Evolutionary conservation across 1,140 invertebrate species (phyloP).

Genomic region (Harpegnathos saltator): DNA sequence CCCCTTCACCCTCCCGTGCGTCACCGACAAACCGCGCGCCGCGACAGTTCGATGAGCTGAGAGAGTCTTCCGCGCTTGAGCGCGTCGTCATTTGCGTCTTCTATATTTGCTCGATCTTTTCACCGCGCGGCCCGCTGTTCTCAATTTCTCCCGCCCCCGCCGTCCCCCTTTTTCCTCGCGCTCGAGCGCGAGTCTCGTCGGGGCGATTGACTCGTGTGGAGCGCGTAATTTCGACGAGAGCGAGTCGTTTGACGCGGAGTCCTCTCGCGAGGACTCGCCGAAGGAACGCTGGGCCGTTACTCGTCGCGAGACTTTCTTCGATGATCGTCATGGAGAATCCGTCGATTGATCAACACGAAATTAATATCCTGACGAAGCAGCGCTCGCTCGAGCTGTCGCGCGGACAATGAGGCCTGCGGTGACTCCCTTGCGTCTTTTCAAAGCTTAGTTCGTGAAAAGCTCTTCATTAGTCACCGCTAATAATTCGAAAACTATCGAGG

Average conservation of each 20-base stretch:
- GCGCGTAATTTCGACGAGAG: not conserved
- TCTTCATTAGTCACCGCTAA: not conserved
- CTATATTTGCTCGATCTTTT: not conserved
- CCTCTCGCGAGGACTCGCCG: not conserved
- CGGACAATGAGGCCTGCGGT: not conserved
- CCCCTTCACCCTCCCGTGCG: not conserved
- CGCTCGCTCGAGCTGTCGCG: not conserved
- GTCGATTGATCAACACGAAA: slow-evolving; percentile 5
- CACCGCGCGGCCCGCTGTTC: not conserved
- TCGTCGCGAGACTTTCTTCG: not conserved
- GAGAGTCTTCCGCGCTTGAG: not conserved
- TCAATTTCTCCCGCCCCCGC: not conserved
- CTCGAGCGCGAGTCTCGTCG: not conserved
- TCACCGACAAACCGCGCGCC: not conserved
- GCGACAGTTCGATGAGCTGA: not conserved
- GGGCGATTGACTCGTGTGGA: too few species aligned
- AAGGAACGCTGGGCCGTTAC: not conserved
- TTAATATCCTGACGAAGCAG: not conserved
- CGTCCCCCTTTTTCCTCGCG: not conserved
- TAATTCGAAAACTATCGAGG: not conserved
- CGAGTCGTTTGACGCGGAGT: not conserved
- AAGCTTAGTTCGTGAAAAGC: not conserved
- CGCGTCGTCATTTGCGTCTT: not conserved
- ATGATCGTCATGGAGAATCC: not conserved
- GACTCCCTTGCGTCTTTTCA: too few species aligned